These are phyloP conservation scores for Nomada lathburiana DNA, from an alignment of 2,888 invertebrate genomes.

Conservation along the genomic window DNA sequence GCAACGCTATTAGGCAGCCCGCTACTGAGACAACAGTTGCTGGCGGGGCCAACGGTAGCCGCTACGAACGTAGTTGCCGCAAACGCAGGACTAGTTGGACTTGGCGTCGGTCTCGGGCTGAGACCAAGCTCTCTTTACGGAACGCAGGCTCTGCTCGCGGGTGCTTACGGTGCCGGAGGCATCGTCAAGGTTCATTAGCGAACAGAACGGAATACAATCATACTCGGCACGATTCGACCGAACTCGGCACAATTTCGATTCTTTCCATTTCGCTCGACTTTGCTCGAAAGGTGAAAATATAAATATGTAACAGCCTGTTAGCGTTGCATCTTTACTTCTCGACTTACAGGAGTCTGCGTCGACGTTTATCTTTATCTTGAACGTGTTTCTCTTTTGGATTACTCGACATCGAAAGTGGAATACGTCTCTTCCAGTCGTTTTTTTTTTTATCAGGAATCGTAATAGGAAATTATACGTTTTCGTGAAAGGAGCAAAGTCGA, in stretches of 20 bases:
- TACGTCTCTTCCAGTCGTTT: too few relatives aligned
- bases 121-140: constrained; percentile 70
- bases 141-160: constrained; percentile 65
- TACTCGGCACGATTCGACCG: constrained; percentile 1
- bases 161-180: constrained; percentile 65
- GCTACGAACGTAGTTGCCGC: constrained; percentile 64
- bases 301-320: too few relatives aligned
- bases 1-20: constrained; percentile 54
- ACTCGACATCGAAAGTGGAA: neutral
- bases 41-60: constrained; percentile 58
- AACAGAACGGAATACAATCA: neutral
- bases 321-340: neutral
- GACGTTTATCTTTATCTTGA: too few relatives aligned
- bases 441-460: neutral
- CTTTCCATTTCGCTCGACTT: constrained; percentile 1
- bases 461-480: too few relatives aligned
- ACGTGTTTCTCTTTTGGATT: too few relatives aligned
- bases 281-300: neutral
- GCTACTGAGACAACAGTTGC: constrained; percentile 64
- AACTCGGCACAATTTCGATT: neutral
- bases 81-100: constrained; percentile 48
- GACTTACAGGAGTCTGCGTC: too few relatives aligned
- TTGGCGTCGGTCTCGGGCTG: constrained; percentile 71
- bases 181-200: constrained; percentile 69
- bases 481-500: constrained; percentile 4